A percentile compares a stretch with the other conserved stretches of the same genome.
These are phyloP conservation scores for Venustaconcha ellipsiformis DNA, from an alignment of 1,140 invertebrate species.

Conservation along the genomic window DNA sequence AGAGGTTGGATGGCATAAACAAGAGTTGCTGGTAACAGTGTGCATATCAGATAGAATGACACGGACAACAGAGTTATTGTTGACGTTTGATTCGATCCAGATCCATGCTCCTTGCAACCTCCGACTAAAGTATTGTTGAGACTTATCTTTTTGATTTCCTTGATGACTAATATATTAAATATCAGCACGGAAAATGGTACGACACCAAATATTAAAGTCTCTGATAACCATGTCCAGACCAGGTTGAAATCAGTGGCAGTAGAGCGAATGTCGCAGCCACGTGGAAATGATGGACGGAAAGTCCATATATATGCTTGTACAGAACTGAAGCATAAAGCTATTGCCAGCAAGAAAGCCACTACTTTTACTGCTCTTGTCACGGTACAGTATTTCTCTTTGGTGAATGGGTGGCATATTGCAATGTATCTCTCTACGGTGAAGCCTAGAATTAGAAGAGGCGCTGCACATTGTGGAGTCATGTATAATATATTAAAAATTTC, in stretches of 20 bases:
- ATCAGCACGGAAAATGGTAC: conserved; percentile 54
- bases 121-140: conserved; percentile 1
- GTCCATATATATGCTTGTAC: conserved; percentile 37
- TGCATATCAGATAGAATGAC: conserved; percentile 59
- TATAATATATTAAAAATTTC: conserved; percentile 44
- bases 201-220: conserved; percentile 48
- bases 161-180: conserved; percentile 56
- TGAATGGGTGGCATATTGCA: conserved; percentile 82
- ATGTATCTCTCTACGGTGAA: conserved; percentile 89
- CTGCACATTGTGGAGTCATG: conserved; percentile 37
- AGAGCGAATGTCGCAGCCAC: conserved; percentile 10
- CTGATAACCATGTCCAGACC: conserved; percentile 51
- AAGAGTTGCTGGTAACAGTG: conserved; percentile 54
- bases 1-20: conserved; percentile 39
- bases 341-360: conserved; percentile 56
- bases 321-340: conserved; percentile 20
- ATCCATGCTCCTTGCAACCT: conserved; percentile 25
- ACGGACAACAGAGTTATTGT: conserved; percentile 58
- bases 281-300: not conserved
- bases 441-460: conserved; percentile 71
- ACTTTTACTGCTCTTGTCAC: conserved; percentile 78
- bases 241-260: conserved; percentile 12
- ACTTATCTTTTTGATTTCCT: conserved; percentile 42
- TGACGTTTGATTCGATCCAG: conserved; percentile 44
- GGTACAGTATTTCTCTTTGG: conserved; percentile 81